Evolutionary conservation across 2,888 invertebrate genomes (phyloP), one percentile per base, ranked within the genome.

Genomic region (Seira musarum): DNA sequence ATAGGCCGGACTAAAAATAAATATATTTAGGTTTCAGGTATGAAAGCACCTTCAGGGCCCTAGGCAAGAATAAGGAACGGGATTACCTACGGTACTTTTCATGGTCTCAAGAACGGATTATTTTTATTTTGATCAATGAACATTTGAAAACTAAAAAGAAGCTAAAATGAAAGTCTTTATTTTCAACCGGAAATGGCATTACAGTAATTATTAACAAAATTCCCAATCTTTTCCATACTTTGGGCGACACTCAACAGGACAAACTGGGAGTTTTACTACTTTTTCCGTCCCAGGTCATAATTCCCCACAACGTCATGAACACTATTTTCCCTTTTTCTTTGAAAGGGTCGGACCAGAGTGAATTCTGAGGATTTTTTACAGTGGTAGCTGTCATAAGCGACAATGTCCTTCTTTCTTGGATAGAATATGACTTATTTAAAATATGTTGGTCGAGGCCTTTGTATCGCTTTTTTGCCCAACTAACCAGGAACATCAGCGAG

Each of bases 181-280:
- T n/a, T n/a, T n/a, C n/a, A n/a, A n/a, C n/a, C n/a, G n/a, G n/a
- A n/a, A n/a, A n/a, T n/a, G n/a, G n/a, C n/a, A n/a, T n/a, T n/a
- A n/a, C n/a, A n/a, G n/a, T n/a, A n/a, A n/a, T n/a, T n/a, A 13
- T 60, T 35, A 66, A 19, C 66, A 66, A 13, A 35, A 66, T 2
- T 1, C n/a, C 74, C 74, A 74, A 24, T 65, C 30, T 35, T 73
- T 73, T 13, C 73, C 73, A 73, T 66, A 66, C 1, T 21, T 17
- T 17, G 73, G 73, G 5, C 73, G 25, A 21, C 73, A 73, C 13
- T 25, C 21, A 10, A 21, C 21, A 0, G 73, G 73, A 30, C 73
- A 73, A 2, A n/a, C n/a, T 15, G 63, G 30, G 1, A 63, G 13
- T 2, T 40, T 17, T 24, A 10, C 22, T 64, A 35, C 2, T 30